Percentiles rank a stretch among this genome's conserved stretches.
Evolutionary conservation across 2,888 invertebrate genomes (phyloP).

Genomic region (Asteroscopus sphinx): DNA sequence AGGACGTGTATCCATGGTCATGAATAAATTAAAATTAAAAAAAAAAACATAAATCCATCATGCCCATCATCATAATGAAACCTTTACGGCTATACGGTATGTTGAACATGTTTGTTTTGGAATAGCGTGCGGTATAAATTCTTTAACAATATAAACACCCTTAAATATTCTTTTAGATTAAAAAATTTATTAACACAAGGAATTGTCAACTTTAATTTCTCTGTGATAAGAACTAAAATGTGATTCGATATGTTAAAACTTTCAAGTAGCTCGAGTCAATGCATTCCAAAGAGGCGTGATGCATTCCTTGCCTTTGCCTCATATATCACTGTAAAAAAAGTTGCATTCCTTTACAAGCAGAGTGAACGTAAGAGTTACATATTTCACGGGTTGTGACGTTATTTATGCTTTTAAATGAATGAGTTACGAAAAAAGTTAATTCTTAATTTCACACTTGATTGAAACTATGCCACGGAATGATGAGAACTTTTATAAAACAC

Average conservation of each 20-base stretch:
- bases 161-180: slow-evolving; percentile 9
- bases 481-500: slow-evolving; percentile 13
- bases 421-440: slow-evolving; percentile 31
- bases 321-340: slow-evolving; percentile 57
- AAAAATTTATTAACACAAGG: slow-evolving; percentile 23
- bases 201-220: slow-evolving; percentile 10
- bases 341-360: slow-evolving; percentile 55
- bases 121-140: slow-evolving; percentile 43
- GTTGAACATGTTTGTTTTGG: slow-evolving; percentile 41
- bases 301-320: slow-evolving; percentile 44
- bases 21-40: too few species aligned
- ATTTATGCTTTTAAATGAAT: slow-evolving; percentile 39
- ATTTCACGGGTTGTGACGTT: slow-evolving; percentile 50
- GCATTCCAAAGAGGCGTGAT: slow-evolving; percentile 56
- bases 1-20: too few species aligned
- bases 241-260: slow-evolving; percentile 22
- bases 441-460: slow-evolving; percentile 43
- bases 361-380: slow-evolving; percentile 51
- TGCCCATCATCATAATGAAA: slow-evolving; percentile 36
- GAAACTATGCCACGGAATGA: slow-evolving; percentile 20
- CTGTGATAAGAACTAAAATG: slow-evolving; percentile 22
- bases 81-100: slow-evolving; percentile 13
- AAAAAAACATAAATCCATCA: slow-evolving; percentile 40
- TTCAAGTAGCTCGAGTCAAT: slow-evolving; percentile 43
- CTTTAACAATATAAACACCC: slow-evolving; percentile 43